phyloP scores from a whole-genome alignment of 2,797 vertebrate species.

The Gila robusta region DNA sequence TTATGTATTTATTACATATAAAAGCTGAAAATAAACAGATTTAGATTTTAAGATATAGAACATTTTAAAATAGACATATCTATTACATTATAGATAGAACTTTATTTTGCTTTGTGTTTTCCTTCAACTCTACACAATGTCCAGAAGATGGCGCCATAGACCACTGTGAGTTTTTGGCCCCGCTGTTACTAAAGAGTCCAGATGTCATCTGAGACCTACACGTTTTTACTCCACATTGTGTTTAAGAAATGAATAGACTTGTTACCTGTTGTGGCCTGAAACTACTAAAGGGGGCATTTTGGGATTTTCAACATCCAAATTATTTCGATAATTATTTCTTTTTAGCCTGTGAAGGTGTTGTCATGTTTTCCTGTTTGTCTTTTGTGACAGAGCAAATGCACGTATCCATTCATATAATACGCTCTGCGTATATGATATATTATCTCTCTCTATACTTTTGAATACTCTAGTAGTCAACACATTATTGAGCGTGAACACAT shows the following conservation, averaged over 20 bases:
- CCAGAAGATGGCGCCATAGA: constrained; percentile 50
- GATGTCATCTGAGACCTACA: background rate
- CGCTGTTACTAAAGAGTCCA: background rate
- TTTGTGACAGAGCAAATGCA: constrained; percentile 24
- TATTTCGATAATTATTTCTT: background rate
- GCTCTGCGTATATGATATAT: background rate
- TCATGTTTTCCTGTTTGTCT: constrained; percentile 5
- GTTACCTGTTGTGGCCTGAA: background rate
- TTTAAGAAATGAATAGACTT: background rate
- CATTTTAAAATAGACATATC: background rate
- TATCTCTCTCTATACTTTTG: background rate
- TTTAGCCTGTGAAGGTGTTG: background rate
- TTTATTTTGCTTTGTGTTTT: background rate
- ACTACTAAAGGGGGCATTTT: background rate
- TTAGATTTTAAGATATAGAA: background rate
- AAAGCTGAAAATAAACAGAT: background rate
- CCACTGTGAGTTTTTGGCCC: background rate
- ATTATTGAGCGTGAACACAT: background rate
- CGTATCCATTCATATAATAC: constrained; percentile 2
- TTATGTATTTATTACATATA: background rate
- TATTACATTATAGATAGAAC: background rate
- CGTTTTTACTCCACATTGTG: background rate
- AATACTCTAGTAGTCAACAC: background rate
- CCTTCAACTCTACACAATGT: constrained; percentile 11
- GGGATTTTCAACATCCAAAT: background rate